A percentile compares a stretch with the other conserved stretches of the same genome.
These are phyloP conservation scores for Siniperca scherzeri DNA, from an alignment of 2,797 vertebrate species.

Conservation along the genomic window DNA sequence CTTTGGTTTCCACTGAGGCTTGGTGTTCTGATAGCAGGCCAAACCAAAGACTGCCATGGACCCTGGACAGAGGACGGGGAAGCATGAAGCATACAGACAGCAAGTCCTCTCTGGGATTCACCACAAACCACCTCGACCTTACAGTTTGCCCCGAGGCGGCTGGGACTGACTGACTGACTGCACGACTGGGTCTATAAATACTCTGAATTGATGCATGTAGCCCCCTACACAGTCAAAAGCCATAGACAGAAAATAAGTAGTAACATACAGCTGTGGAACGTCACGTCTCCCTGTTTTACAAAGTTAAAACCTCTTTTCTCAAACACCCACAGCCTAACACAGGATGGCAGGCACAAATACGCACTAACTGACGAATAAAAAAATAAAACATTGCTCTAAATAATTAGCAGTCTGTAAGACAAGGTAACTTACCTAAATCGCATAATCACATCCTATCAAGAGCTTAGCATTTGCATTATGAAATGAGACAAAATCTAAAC, in stretches of 20 bases:
- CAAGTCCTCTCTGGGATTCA: slow-evolving; percentile 44
- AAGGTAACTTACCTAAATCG: not conserved
- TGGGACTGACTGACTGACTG: slow-evolving; percentile 19
- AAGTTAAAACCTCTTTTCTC: not conserved
- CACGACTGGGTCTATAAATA: slow-evolving; percentile 52
- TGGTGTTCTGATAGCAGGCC: slow-evolving; percentile 49
- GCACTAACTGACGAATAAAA: not conserved
- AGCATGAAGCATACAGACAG: slow-evolving; percentile 44
- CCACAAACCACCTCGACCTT: slow-evolving; percentile 58
- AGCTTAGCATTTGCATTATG: not conserved
- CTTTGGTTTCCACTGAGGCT: slow-evolving; percentile 67
- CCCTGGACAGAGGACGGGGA: slow-evolving; percentile 35
- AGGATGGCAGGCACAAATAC: slow-evolving; percentile 13
- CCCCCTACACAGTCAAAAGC: not conserved
- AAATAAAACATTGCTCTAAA: slow-evolving; percentile 3
- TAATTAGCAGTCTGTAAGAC: not conserved
- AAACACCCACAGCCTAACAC: slow-evolving; percentile 13
- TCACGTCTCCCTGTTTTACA: not conserved
- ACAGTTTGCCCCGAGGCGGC: slow-evolving; percentile 32
- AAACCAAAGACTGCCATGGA: slow-evolving; percentile 61
- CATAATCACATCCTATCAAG: not conserved
- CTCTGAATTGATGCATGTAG: slow-evolving; percentile 7
- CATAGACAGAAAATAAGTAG: slow-evolving; percentile 7
- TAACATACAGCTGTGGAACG: slow-evolving; percentile 6
- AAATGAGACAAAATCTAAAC: slow-evolving; percentile 8